phyloP scores from a whole-genome alignment of 2,888 invertebrate genomes.

The Dasysyrphus tricinctus region DNA sequence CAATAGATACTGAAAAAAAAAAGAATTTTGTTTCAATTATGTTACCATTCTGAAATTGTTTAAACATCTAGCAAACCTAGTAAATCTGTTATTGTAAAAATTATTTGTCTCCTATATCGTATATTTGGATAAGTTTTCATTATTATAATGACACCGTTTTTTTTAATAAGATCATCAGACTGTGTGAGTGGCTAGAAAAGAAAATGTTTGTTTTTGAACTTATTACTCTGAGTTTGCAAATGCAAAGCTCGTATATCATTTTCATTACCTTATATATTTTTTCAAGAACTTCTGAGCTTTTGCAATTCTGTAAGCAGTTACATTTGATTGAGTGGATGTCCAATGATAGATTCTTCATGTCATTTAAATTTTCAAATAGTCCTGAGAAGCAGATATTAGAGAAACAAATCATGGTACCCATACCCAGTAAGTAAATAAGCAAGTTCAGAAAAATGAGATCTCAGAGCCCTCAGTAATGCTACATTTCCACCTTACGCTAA shows the following conservation, averaged over 20 bases:
- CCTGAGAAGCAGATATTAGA: background rate
- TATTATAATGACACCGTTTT: conserved; percentile 70
- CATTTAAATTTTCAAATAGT: conserved; percentile 46
- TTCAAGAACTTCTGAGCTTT: conserved; percentile 78
- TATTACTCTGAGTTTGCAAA: too few relatives aligned
- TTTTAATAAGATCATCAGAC: conserved; percentile 15
- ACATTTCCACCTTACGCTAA: too few relatives aligned
- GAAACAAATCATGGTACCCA: too few relatives aligned
- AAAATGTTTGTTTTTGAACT: background rate
- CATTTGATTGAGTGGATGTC: conserved; percentile 74
- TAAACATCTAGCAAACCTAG: conserved; percentile 77
- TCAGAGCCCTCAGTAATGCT: too few relatives aligned
- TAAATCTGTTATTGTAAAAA: conserved; percentile 82
- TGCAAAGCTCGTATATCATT: background rate
- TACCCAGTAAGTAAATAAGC: too few relatives aligned
- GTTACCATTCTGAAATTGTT: background rate
- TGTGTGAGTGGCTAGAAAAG: conserved; percentile 24
- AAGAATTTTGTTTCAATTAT: too few relatives aligned
- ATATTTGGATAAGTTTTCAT: conserved; percentile 78
- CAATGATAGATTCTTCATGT: conserved; percentile 9
- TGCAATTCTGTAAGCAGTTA: conserved; percentile 80
- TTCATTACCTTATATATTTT: conserved; percentile 30
- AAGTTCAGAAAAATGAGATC: too few relatives aligned
- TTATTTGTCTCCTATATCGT: conserved; percentile 80
- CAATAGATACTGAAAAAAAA: conserved; percentile 87